Base-by-base conservation (phyloP, 2,113 vertebrate genomes). In the Amblyornis subalaris region DNA sequence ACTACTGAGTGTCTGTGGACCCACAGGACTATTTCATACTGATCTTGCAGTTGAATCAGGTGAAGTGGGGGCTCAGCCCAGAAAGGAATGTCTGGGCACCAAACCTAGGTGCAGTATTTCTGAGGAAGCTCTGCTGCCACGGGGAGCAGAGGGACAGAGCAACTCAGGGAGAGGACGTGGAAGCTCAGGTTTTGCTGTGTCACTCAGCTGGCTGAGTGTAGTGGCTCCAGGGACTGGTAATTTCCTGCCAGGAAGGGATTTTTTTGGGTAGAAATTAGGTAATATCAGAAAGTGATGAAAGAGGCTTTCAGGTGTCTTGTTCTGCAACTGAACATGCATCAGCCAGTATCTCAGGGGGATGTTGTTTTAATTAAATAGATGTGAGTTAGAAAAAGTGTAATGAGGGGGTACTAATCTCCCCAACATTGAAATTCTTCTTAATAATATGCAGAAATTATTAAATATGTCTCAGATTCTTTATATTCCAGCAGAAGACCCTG, bases 101-200 rank as follows among this genome's bases (percentile, higher is more conserved):
- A 64, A 76, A 23, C 12, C 28, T 8, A 28, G 20, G 14, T 24
- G 57, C 36, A 35, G n/a, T 21, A 19, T 60, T 83, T 86, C 54
- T 69, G 35, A 60, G 66, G 58, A 55, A 64, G 35, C 28, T 28
- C 38, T 18, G 33, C 53, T 83, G 48, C 31, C 2, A 7, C n/a
- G 23, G 36, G 25, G 61, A 65, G 29, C 26, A 82, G 61, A 88
- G 19, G 31, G 13, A 40, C 65, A 77, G 28, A 76, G 21, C 25
- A 40, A 58, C 0, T 0, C 36, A 51, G 16, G 23, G 11, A 69
- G 69, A 70, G 18, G 38, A 51, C 2, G 5, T 5, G 42, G 60
- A 33, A 74, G 23, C 15, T 84, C 69, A n/a, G 10, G 47, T 18
- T 85, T 50, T 7, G 12, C 50, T 26, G 13, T 22, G n/a, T 25